phyloP scores from a whole-genome alignment of 2,797 vertebrate genomes.

The Gymnoscopelus microlampas region DNA sequence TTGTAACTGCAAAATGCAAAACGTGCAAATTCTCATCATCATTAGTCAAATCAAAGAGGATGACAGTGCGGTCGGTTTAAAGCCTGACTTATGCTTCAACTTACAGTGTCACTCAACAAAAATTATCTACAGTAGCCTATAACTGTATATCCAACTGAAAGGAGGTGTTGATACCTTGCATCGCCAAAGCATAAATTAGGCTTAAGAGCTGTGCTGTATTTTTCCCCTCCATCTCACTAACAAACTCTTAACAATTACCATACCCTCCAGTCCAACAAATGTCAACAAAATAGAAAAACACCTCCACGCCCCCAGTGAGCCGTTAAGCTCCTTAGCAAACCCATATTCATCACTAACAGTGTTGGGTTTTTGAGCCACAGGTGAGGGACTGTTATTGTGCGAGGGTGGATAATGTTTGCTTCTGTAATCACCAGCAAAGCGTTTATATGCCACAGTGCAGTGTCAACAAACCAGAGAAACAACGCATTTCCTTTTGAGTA shows the following conservation, averaged over 20 bases:
- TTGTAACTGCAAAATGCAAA: no score
- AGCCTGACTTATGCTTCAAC: no score
- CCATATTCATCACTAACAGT: conserved; percentile 49
- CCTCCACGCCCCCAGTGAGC: conserved; percentile 49
- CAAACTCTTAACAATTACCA: conserved; percentile 24
- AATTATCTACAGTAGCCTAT: no score
- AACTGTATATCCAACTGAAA: no score
- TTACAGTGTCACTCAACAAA: no score
- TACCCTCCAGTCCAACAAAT: conserved; percentile 25
- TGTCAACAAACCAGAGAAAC: conserved; percentile 59
- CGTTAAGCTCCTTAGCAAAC: conserved; percentile 70
- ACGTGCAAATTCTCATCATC: no score
- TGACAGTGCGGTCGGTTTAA: no score
- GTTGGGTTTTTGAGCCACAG: conserved; percentile 62
- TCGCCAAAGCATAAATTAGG: no score
- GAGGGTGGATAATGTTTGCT: conserved; percentile 62
- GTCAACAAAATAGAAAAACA: conserved; percentile 27
- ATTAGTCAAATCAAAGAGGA: no score
- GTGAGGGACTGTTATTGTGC: conserved; percentile 57
- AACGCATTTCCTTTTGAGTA: conserved; percentile 54
- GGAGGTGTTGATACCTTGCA: no score
- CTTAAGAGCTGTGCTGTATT: no score
- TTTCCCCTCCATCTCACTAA: no score
- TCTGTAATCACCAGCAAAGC: conserved; percentile 59
- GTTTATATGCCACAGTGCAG: conserved; percentile 43